These are phyloP conservation scores for Pangasius mekongensis DNA, from an alignment of 2,797 vertebrate species.

Conservation along the genomic window DNA sequence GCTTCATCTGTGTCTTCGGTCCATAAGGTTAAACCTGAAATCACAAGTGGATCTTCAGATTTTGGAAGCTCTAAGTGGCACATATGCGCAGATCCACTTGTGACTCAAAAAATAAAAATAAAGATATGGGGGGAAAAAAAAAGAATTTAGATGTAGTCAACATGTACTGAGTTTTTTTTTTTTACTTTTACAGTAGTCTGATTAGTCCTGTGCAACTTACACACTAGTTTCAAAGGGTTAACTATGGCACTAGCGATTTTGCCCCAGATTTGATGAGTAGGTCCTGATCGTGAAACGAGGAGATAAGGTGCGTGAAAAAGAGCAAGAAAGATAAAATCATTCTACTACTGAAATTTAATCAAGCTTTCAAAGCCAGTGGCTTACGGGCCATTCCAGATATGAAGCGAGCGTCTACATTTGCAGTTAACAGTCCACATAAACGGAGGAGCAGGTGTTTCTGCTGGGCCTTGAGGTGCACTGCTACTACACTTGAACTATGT, in stretches of 20 bases:
- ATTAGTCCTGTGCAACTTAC: no score
- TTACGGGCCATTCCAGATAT: slow-evolving; percentile 40
- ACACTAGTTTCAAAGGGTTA: background rate
- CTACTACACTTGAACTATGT: background rate
- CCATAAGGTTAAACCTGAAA: background rate
- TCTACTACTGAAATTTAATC: slow-evolving; percentile 21
- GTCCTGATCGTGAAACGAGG: background rate
- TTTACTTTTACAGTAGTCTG: background rate
- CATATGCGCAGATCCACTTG: background rate
- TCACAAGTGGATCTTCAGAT: background rate
- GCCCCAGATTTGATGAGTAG: background rate
- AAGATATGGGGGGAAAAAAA: background rate
- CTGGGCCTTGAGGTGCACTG: slow-evolving; percentile 2
- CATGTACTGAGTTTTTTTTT: background rate
- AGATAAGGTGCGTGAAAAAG: background rate
- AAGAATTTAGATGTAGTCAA: background rate
- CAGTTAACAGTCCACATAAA: slow-evolving; percentile 53
- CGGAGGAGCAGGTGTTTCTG: slow-evolving; percentile 47
- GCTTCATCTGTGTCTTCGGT: background rate
- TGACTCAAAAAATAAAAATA: no score
- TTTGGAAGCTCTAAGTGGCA: background rate
- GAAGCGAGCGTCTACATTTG: slow-evolving; percentile 37
- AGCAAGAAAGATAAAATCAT: background rate
- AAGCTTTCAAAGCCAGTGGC: background rate
- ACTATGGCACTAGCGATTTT: no score